Evolutionary conservation across 2,113 vertebrate genomes (phyloP).

Genomic region (Gavia stellata): DNA sequence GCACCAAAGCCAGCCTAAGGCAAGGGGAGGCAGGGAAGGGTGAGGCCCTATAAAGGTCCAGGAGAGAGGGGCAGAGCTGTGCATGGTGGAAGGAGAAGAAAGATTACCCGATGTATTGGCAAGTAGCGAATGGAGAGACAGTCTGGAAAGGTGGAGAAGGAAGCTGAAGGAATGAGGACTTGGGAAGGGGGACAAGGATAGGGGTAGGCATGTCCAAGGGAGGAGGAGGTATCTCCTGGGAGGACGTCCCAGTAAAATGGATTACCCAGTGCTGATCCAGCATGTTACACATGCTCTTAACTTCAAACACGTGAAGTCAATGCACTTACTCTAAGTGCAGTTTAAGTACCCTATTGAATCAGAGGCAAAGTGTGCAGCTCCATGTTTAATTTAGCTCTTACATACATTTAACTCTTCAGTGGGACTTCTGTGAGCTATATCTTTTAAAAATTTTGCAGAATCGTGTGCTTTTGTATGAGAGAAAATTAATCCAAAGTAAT

Average conservation of each 20-base stretch:
- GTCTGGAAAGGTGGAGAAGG: not conserved
- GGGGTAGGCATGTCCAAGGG: not conserved
- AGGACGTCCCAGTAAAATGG: not conserved
- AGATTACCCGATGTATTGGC: not conserved
- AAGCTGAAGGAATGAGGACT: not conserved
- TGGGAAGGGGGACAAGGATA: not conserved
- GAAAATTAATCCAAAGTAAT: not conserved
- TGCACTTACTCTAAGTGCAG: not conserved
- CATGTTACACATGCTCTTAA: not conserved
- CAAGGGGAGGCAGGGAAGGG: not conserved
- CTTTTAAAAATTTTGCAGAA: not conserved
- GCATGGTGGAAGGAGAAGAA: not conserved
- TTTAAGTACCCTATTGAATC: not conserved
- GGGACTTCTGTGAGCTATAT: not conserved
- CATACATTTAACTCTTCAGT: not conserved
- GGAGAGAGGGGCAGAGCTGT: not conserved
- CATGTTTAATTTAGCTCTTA: not conserved
- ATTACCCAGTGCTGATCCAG: conserved; percentile 9
- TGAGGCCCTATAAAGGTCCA: not conserved
- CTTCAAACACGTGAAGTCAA: not conserved
- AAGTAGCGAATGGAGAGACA: not conserved
- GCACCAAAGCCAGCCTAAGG: not conserved
- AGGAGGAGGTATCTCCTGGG: not conserved
- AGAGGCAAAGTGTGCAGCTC: not conserved
- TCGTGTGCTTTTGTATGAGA: not conserved